Evolutionary conservation across 2,797 vertebrate species (phyloP).

Genomic region (Alectoris magna): DNA sequence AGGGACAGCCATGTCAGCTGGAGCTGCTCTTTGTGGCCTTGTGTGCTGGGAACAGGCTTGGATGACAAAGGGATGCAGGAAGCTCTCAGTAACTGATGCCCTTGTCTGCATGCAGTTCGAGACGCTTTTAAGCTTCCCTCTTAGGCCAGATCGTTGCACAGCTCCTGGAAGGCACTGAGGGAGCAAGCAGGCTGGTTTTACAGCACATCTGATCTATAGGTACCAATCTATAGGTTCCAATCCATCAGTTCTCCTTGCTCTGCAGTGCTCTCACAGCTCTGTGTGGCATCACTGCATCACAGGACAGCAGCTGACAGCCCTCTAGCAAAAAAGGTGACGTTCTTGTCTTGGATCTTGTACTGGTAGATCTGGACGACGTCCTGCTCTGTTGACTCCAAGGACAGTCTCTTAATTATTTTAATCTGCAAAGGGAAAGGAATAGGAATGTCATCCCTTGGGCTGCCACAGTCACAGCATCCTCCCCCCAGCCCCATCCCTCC

Average conservation of each 20-base stretch:
- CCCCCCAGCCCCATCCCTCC: not conserved
- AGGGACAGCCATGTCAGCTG: not conserved
- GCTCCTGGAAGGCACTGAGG: not conserved
- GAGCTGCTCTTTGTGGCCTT: not conserved
- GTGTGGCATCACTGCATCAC: conserved; percentile 52
- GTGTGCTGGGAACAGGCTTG: rapidly evolving
- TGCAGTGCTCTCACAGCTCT: rapidly evolving
- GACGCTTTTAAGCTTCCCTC: rapidly evolving
- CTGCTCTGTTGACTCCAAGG: conserved; percentile 16
- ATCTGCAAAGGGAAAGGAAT: conserved; percentile 79
- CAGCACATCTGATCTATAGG: too few relatives aligned
- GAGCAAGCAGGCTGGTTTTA: not conserved
- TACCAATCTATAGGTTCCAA: too few relatives aligned
- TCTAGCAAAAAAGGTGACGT: conserved; percentile 88
- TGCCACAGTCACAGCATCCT: not conserved
- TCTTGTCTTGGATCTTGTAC: conserved; percentile 94
- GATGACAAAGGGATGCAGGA: not conserved
- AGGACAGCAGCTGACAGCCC: conserved; percentile 92
- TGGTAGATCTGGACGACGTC: conserved; percentile 84
- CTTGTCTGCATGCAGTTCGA: rapidly evolving
- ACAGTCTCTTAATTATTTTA: conserved; percentile 83
- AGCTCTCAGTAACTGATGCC: not conserved
- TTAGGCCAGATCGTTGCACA: not conserved
- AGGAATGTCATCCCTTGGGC: not conserved
- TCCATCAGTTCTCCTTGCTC: not conserved